A percentile compares a stretch with the other conserved stretches of the same genome.
phyloP scores from a whole-genome alignment of 2,113 vertebrate genomes.

The Ramphastos sulfuratus region DNA sequence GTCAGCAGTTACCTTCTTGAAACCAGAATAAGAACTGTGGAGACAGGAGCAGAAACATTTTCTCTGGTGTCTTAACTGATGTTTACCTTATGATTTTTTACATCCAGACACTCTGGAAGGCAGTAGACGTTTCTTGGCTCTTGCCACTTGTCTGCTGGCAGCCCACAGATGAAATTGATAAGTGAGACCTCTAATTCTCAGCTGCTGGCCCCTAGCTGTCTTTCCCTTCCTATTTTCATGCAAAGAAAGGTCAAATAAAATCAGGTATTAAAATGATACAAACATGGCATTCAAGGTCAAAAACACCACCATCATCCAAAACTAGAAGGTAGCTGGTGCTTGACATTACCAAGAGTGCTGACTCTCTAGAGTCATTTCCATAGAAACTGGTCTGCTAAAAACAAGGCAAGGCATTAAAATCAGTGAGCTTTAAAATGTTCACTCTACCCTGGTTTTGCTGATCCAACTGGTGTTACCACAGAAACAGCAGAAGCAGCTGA shows the following conservation, averaged over 20 bases:
- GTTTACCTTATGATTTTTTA: background rate
- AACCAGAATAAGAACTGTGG: background rate
- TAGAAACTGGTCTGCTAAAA: constrained; percentile 54
- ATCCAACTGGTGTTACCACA: constrained; percentile 61
- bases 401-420: constrained; percentile 36
- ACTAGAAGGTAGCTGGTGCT: background rate
- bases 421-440: constrained; percentile 27
- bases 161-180: background rate
- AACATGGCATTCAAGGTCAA: background rate
- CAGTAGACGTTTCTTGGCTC: background rate
- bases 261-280: background rate
- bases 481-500: constrained; percentile 34
- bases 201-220: background rate
- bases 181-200: background rate
- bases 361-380: constrained; percentile 45
- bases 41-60: background rate
- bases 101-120: background rate
- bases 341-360: background rate
- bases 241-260: constrained; percentile 29
- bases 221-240: background rate
- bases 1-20: background rate
- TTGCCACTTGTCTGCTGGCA: constrained; percentile 6
- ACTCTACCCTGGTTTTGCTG: constrained; percentile 39
- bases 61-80: background rate
- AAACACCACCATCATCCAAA: background rate